Evolutionary conservation across 2,888 invertebrate genomes (phyloP).

Genomic region (Mesorhabditis sp.): DNA sequence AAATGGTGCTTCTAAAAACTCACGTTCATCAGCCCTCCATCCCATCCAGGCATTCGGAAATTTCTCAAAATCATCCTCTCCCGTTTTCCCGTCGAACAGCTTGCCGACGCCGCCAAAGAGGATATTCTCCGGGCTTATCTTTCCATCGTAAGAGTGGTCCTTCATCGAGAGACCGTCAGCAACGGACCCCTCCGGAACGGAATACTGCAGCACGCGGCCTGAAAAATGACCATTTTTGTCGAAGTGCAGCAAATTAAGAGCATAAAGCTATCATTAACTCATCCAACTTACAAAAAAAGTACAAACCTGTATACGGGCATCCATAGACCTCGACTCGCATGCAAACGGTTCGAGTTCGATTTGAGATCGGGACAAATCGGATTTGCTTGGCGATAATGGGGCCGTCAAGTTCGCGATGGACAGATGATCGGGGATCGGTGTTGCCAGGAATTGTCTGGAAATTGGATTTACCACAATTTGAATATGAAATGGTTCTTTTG

Average conservation of each 20-base stretch:
- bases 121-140: slow-evolving; percentile 59
- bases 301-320: slow-evolving; percentile 75
- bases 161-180: slow-evolving; percentile 77
- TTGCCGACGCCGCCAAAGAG: slow-evolving; percentile 78
- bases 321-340: slow-evolving; percentile 87
- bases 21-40: slow-evolving; percentile 67
- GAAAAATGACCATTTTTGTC: slow-evolving; percentile 41
- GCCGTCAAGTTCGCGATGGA: slow-evolving; percentile 74
- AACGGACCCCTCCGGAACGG: slow-evolving; percentile 80
- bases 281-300: too few species aligned
- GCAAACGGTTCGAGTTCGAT: slow-evolving; percentile 79
- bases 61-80: slow-evolving; percentile 57
- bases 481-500: too few species aligned
- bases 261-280: neutral
- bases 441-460: slow-evolving; percentile 78
- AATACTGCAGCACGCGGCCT: slow-evolving; percentile 80
- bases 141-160: slow-evolving; percentile 75
- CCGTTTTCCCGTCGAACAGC: slow-evolving; percentile 68
- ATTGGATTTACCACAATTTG: too few species aligned
- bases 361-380: slow-evolving; percentile 79
- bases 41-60: slow-evolving; percentile 78
- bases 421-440: slow-evolving; percentile 79
- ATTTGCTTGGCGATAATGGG: slow-evolving; percentile 75
- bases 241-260: neutral
- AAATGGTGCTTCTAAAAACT: neutral